Conservation (phyloP, 2,888 invertebrate genomes). For the Yponomeuta cagnagella region DNA sequence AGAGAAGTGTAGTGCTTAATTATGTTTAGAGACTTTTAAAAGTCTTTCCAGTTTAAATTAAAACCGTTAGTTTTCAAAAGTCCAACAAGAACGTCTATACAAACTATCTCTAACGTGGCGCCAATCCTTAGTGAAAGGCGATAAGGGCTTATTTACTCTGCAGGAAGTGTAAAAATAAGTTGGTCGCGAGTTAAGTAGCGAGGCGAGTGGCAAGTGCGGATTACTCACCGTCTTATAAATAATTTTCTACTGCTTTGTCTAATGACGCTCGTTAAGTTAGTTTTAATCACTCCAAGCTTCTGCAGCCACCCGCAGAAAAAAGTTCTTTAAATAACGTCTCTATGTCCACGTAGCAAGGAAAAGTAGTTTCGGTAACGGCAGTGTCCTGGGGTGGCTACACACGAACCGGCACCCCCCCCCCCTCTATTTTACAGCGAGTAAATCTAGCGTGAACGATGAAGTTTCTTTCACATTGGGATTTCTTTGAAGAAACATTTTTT, state of each 20-base stretch:
- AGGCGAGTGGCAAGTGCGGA: slow-evolving; percentile 7
- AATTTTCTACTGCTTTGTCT: slow-evolving; percentile 8
- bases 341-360: not conserved
- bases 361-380: not conserved
- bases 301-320: not conserved
- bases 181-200: not conserved
- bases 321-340: not conserved
- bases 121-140: not conserved
- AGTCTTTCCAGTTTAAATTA: slow-evolving; percentile 7
- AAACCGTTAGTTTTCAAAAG: slow-evolving; percentile 4
- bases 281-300: slow-evolving; percentile 9
- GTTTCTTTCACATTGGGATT: not conserved
- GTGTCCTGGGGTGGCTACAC: not conserved
- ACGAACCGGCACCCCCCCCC: not conserved
- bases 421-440: not conserved
- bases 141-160: slow-evolving; percentile 1
- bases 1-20: not conserved
- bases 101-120: not conserved
- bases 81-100: not conserved
- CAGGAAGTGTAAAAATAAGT: not conserved
- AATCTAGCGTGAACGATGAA: not conserved
- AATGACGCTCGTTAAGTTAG: slow-evolving; percentile 13
- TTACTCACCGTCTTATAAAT: slow-evolving; percentile 16
- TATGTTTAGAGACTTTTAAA: slow-evolving; percentile 11
- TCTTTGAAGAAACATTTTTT: not conserved